Base-by-base conservation (phyloP, 2,113 vertebrate species). In the Platichthys flesus region DNA sequence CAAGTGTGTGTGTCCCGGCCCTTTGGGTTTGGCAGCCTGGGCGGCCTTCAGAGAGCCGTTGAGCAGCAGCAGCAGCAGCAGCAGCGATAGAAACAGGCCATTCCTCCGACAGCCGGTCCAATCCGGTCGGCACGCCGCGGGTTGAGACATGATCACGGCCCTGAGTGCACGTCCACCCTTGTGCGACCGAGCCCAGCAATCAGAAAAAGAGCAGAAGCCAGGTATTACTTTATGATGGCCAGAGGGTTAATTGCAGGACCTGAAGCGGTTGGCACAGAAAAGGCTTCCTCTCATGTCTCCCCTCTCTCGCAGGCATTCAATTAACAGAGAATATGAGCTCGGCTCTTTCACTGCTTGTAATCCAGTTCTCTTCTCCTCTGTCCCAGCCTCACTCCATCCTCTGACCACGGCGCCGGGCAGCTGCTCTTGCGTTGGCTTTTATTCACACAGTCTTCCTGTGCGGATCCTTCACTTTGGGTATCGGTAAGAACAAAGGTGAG, bases 1-100 rank as follows among this genome's bases (percentile, higher is more conserved):
- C 93, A 98, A 95, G 92, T 99, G 97, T 0, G 96, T 96, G 87
- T 97, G 96, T 72, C 95, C 95, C 2, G 95, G 95, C 68, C 95
- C 95, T 84, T 96, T 98, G 85, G 96, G 95, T 85, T 95, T 97
- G 81, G 95, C 96, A 7, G 96, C 92, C 37, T 91, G 93, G 13
- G 89, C 71, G 0, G 93, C 91, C 57, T 89, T 89, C 10, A 92
- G 93, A 91, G 95, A 94, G 90, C 94, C 87, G 67, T 84, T 56
- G 60, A 94, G 83, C 15, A 93, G 78, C 56, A 94, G 85, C 70
- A 89, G 81, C 49, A 89, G 81, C 49, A 85, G 79, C 51, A 83
- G 79, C 20, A 28, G 26, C 0, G 57, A 73, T 31, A 87, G 72
- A 56, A 79, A 76, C 73, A 74, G 72, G 68, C 82, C 40, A 23